Evolutionary conservation across 2,113 vertebrate species (phyloP).

Genomic region (Cynocephalus volans): DNA sequence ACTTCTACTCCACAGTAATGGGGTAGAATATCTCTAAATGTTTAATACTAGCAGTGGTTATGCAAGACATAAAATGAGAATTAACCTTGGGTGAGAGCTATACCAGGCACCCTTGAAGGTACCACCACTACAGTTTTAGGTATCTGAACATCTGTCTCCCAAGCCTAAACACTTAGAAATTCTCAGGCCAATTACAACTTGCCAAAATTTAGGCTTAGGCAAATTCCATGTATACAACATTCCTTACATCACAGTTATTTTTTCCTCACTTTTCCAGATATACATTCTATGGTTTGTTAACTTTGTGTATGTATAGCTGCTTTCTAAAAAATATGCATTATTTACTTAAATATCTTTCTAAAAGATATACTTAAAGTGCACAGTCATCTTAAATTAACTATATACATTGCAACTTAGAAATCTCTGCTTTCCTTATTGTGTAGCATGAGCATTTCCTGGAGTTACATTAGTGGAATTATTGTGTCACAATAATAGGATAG

Average conservation of each 20-base stretch:
- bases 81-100: neutral
- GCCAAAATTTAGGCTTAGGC: neutral
- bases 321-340: conserved; percentile 20
- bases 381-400: conserved; percentile 15
- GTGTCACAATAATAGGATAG: neutral
- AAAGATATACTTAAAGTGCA: neutral
- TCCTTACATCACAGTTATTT: neutral
- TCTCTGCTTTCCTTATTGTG: neutral
- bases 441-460: neutral
- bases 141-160: neutral
- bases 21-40: neutral
- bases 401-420: neutral
- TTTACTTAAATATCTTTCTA: neutral
- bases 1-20: neutral
- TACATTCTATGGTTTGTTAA: neutral
- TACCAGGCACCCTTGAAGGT: neutral
- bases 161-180: neutral
- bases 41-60: neutral
- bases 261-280: neutral
- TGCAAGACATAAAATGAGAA: neutral
- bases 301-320: neutral
- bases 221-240: neutral
- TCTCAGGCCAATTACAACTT: neutral
- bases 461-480: neutral
- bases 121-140: neutral